Evolutionary conservation across 1,140 invertebrate genomes (phyloP).

Genomic region (Hyles euphorbiae): DNA sequence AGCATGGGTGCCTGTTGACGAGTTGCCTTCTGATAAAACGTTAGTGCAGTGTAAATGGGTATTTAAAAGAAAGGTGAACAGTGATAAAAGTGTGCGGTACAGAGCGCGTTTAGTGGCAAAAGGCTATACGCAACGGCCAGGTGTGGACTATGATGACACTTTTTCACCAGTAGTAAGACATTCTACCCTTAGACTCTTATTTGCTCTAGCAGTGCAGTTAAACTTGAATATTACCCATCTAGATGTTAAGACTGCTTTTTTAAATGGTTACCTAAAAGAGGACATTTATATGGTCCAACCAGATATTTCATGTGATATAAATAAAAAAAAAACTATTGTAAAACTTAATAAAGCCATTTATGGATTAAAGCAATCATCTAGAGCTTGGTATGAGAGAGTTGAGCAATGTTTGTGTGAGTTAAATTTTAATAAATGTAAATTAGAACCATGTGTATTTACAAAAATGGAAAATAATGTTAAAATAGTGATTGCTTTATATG

Average conservation of each 20-base stretch:
- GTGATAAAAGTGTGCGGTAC: conserved; percentile 22
- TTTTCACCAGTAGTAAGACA: conserved; percentile 23
- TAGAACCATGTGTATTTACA: conserved; percentile 25
- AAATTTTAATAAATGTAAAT: conserved; percentile 12
- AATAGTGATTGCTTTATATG: conserved; percentile 23
- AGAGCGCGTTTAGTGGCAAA: conserved; percentile 31
- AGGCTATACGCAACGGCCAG: too few species aligned
- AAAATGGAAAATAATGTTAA: conserved; percentile 19
- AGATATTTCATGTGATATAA: conserved; percentile 8
- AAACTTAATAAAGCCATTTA: conserved; percentile 28
- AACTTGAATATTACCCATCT: conserved; percentile 15
- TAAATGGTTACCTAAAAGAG: conserved; percentile 22
- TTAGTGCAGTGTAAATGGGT: conserved; percentile 54
- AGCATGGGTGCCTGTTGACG: conserved; percentile 28
- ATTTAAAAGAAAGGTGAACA: conserved; percentile 35
- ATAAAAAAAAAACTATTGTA: conserved; percentile 18
- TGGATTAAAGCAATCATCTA: conserved; percentile 20
- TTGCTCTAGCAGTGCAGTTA: conserved; percentile 22
- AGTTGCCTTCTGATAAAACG: conserved; percentile 35
- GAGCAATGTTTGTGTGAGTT: conserved; percentile 19
- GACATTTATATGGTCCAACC: conserved; percentile 20
- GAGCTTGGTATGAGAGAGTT: conserved; percentile 23
- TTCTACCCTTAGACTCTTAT: conserved; percentile 20
- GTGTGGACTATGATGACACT: conserved; percentile 29
- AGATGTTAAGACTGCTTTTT: conserved; percentile 20